Conservation (phyloP, 2,797 vertebrate genomes). For the Bradypus variegatus region DNA sequence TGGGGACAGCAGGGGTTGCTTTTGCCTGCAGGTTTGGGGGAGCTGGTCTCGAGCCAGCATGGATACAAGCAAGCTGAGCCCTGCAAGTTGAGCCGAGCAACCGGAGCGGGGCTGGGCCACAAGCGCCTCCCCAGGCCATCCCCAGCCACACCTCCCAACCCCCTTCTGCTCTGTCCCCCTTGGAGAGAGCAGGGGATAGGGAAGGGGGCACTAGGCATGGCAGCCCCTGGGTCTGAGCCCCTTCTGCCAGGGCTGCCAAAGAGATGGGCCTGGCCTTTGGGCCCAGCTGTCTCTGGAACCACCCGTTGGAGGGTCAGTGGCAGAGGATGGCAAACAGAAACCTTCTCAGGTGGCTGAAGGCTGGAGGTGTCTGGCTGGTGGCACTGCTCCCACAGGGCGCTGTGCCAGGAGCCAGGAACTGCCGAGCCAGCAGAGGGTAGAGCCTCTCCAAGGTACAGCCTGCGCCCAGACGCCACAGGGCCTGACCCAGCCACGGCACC, state of each 20-base stretch:
- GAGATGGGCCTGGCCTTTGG: not conserved
- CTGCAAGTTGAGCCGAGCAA: not conserved
- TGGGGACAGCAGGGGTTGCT: not conserved
- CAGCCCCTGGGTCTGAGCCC: not conserved
- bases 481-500: not conserved
- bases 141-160: not conserved
- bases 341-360: not conserved
- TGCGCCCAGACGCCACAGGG: accelerated
- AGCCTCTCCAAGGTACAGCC: not conserved
- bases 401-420: not conserved
- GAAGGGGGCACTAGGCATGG: accelerated
- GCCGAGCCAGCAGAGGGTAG: not conserved
- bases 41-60: not conserved
- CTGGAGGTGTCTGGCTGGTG: not conserved
- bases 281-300: not conserved
- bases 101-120: too few relatives aligned
- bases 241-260: not conserved
- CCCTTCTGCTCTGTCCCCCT: not conserved
- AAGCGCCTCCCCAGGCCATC: not conserved
- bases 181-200: not conserved
- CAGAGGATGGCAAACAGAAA: not conserved
- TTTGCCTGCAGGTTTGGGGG: not conserved
- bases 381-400: not conserved
- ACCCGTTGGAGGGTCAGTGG: not conserved
- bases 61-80: too few relatives aligned